A percentile compares a stretch with the other conserved stretches of the same genome.
Evolutionary conservation across 2,888 invertebrate genomes (phyloP).

Genomic region (Melikaiella ostensackeni): DNA sequence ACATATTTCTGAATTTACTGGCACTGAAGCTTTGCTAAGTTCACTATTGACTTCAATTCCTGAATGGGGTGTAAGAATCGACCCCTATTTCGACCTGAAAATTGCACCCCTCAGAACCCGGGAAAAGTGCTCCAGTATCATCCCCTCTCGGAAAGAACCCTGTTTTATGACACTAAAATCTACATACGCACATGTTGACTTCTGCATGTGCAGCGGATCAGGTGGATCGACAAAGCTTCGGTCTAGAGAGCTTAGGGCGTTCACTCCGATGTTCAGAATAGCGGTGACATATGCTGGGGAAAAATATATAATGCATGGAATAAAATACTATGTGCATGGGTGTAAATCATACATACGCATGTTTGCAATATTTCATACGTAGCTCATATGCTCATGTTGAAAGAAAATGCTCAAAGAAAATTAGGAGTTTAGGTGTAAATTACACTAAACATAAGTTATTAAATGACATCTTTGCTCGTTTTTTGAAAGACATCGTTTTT

Average conservation of each 20-base stretch:
- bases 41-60: neutral
- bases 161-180: constrained; percentile 32
- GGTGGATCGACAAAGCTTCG: constrained; percentile 53
- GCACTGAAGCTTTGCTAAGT: neutral
- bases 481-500: too few species aligned
- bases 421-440: too few species aligned
- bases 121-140: constrained; percentile 26
- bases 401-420: too few species aligned
- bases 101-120: neutral
- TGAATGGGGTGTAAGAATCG: neutral
- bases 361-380: too few species aligned
- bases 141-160: constrained; percentile 6
- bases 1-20: neutral
- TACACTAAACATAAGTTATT: too few species aligned
- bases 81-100: neutral
- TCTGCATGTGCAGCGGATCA: constrained; percentile 46
- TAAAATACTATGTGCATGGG: neutral
- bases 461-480: too few species aligned
- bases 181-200: constrained; percentile 36
- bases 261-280: constrained; percentile 29
- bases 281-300: constrained; percentile 27
- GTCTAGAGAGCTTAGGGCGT: constrained; percentile 29
- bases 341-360: too few species aligned
- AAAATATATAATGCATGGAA: neutral
- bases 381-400: too few species aligned